Percentiles rank a stretch among this genome's conserved stretches.
phyloP scores from a whole-genome alignment of 2,888 invertebrate species.

The Abrostola triplasia region DNA sequence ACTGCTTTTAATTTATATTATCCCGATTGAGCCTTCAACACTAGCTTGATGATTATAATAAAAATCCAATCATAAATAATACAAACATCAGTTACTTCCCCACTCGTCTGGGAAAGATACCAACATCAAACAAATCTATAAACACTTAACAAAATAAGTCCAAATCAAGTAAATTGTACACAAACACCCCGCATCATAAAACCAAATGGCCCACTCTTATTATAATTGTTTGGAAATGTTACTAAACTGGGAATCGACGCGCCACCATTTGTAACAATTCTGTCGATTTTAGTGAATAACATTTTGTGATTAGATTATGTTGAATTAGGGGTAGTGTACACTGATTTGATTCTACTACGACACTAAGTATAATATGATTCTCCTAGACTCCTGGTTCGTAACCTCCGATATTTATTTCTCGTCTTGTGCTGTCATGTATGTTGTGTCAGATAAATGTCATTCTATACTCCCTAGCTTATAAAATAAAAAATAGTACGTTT shows the following conservation, averaged over 20 bases:
- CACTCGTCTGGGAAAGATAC: conserved; percentile 48
- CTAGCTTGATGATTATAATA: no score
- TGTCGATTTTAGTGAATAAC: conserved; percentile 62
- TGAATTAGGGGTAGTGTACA: conserved; percentile 60
- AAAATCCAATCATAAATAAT: no score
- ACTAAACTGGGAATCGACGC: conserved; percentile 73
- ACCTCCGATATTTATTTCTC: no score
- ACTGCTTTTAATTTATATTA: no score
- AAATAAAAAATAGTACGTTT: no score
- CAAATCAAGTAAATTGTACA: conserved; percentile 69
- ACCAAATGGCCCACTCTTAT: conserved; percentile 50
- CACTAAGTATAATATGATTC: no score
- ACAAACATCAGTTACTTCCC: background rate
- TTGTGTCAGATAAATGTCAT: no score
- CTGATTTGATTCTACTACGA: conserved; percentile 7
- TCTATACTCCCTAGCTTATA: no score
- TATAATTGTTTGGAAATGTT: conserved; percentile 69
- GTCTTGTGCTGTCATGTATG: no score
- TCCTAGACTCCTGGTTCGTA: no score
- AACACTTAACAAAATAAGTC: conserved; percentile 62
- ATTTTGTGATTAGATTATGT: conserved; percentile 66
- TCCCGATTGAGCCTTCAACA: no score
- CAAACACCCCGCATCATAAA: conserved; percentile 83
- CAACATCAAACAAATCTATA: conserved; percentile 47
- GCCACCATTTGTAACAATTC: conserved; percentile 75